Evolutionary conservation across 1,140 invertebrate genomes (phyloP), one percentile per base, ranked within the genome.

Genomic region (Cyclina sinensis): DNA sequence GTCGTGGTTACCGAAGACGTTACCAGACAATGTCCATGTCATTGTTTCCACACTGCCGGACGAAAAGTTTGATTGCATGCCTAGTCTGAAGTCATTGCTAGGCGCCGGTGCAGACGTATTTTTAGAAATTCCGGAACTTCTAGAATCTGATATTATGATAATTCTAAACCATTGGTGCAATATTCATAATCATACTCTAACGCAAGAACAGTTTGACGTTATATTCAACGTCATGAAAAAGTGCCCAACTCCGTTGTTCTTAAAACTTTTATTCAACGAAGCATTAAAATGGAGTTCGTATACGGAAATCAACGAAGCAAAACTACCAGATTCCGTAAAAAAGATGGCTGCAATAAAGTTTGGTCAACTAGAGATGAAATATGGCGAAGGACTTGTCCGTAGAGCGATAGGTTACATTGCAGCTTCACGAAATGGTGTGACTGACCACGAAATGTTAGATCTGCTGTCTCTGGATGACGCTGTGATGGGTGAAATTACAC

Each of bases 391-490:
- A 62, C 92, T 95, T 0, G 94, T 94, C 7, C 81, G 90, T 93
- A 96, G 96, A 93, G 96, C 96, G 16, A 94, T 98, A n/a, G 97
- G 97, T 0, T 96, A 97, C 51, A 95, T 98, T 24, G 97, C 97
- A 1, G 97, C 97, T 9, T 96, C 97, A 7, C 96, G 97, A 54
- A 96, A 97, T 91, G 97, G 97, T 0, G 94, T 98, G n/a, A 96
- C 97, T 18, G 97, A 97, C 91, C 97, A 97, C 7, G 97, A 98
- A 95, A 97, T 98, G 94, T 94, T 97, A 89, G 97, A 98, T 94
- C 94, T 98, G 24, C 91, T 98, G 39, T 97, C 97, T 0, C 96
- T 97, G 86, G 97, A 97, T 93, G 96, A 97, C n/a, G 96, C 96
- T 74, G 97, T 97, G 78, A 97, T 97, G 92, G 97, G 94, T 46